phyloP scores from a whole-genome alignment of 64 coral and sea anemone genomes.

The Orbicella faveolata region DNA sequence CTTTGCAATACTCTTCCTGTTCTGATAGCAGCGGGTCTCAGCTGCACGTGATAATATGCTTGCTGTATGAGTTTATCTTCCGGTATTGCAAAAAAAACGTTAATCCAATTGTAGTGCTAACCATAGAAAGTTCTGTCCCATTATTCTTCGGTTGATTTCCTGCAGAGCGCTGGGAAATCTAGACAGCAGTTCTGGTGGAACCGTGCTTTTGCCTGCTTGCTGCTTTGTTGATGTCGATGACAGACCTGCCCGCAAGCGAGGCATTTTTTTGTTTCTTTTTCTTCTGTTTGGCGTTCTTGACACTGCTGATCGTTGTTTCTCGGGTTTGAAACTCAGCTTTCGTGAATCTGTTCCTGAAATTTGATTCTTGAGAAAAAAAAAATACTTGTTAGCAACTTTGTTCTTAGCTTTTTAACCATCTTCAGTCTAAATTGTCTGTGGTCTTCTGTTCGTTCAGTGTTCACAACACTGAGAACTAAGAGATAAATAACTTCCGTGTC shows the following conservation, averaged over 20 bases:
- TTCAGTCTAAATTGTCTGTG: no score
- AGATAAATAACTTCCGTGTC: no score
- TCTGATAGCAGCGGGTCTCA: not conserved
- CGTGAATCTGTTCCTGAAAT: not conserved
- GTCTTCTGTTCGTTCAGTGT: no score
- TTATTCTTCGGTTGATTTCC: slow-evolving; percentile 20
- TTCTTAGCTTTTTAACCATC: no score
- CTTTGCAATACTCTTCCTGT: not conserved
- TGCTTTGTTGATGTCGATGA: not conserved
- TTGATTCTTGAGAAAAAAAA: not conserved
- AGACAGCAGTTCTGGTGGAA: slow-evolving; percentile 8
- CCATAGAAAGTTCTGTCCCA: slow-evolving; percentile 19
- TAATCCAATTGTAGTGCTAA: slow-evolving; percentile 9
- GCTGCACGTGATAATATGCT: not conserved
- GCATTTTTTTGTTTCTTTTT: not conserved
- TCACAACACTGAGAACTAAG: no score
- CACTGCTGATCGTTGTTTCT: not conserved
- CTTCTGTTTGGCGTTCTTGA: not conserved
- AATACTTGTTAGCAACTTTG: not conserved
- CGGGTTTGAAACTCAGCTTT: not conserved
- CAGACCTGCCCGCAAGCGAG: not conserved
- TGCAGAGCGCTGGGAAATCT: slow-evolving; percentile 19
- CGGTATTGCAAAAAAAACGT: not conserved
- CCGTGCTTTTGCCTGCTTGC: not conserved
- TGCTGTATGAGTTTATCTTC: not conserved